Base-by-base conservation (phyloP, 2,888 invertebrate species). In the Agrypnus murinus region DNA sequence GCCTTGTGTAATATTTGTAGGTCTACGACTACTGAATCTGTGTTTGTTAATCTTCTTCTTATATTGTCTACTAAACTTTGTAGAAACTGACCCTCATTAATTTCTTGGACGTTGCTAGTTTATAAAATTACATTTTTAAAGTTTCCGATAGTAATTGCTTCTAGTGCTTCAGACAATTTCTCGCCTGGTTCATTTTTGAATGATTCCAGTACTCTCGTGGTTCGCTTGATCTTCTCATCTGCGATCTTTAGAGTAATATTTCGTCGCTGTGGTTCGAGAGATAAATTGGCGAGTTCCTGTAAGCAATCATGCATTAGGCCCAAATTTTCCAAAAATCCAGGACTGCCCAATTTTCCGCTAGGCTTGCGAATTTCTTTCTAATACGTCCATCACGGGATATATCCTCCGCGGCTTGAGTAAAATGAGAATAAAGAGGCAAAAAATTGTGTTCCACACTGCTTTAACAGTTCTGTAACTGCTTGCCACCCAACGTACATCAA, bases 401-500 rank as follows among this genome's bases (percentile, higher is more conserved):
- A 50, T 68, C 48, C 62, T 66, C 46, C 36, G 68, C 64, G 50
- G 66, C 63, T 38, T 38, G 55, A 57, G 19, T 67, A 63, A 46
- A 60, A 60, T 59, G 59, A 5, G 6, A 6, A 17, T 65, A 53
- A 14, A 69, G 12, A 5, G 64, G 57, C 15, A 25, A 8, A 43
- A 53, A 69, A 10, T 17, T 10, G n/a, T n/a, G 1, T 48, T 4
- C 59, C 46, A 65, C 10, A 65, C 53, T n/a, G 69, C 69, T 38
- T 7, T 62, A 43, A 17, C 64, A 46, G 68, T 17, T 40, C 66
- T 43, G 8, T 34, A 64, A 45, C 73, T 73, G 58, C 68, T 63
- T 25, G 73, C 32, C 50, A 58, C 73, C 73, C 68, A 73, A 31
- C 68, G 64, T 34, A 63, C 31, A 46, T 63, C 71, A 53, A 73